Evolutionary conservation across 2,797 vertebrate species (phyloP).

Genomic region (Triplophysa bombifrons): DNA sequence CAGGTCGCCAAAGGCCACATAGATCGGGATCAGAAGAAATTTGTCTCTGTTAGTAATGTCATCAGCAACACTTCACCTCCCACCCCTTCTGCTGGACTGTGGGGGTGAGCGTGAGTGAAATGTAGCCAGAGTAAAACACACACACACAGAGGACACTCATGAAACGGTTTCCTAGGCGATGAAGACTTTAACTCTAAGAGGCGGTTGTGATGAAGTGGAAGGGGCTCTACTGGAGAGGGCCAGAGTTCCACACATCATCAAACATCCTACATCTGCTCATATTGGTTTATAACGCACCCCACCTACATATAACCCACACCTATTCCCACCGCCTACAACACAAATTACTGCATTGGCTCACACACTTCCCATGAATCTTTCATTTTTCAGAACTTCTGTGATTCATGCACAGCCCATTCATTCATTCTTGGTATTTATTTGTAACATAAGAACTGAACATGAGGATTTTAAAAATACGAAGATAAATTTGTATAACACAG

Average conservation of each 20-base stretch:
- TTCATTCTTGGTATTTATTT: not conserved
- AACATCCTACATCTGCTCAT: conserved; percentile 35
- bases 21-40: conserved; percentile 34
- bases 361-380: not conserved
- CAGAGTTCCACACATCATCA: conserved; percentile 13
- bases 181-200: conserved; percentile 55
- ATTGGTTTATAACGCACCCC: not conserved
- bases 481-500: not conserved
- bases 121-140: conserved; percentile 12
- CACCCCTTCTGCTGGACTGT: conserved; percentile 34
- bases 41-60: conserved; percentile 23
- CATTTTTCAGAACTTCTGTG: conserved; percentile 6
- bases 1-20: not conserved
- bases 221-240: conserved; percentile 32
- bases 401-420: conserved; percentile 1
- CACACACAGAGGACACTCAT: conserved; percentile 42
- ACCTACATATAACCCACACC: conserved; percentile 4
- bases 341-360: not conserved
- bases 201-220: conserved; percentile 56
- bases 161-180: conserved; percentile 62
- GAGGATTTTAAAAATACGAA: not conserved
- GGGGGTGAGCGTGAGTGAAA: conserved; percentile 30
- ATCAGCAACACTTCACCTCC: conserved; percentile 34
- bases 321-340: conserved; percentile 1
- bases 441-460: not conserved